A percentile compares a stretch with the other conserved stretches of the same genome.
Conservation (phyloP, 2,888 invertebrate genomes). For the Cryptocephalus moraei region DNA sequence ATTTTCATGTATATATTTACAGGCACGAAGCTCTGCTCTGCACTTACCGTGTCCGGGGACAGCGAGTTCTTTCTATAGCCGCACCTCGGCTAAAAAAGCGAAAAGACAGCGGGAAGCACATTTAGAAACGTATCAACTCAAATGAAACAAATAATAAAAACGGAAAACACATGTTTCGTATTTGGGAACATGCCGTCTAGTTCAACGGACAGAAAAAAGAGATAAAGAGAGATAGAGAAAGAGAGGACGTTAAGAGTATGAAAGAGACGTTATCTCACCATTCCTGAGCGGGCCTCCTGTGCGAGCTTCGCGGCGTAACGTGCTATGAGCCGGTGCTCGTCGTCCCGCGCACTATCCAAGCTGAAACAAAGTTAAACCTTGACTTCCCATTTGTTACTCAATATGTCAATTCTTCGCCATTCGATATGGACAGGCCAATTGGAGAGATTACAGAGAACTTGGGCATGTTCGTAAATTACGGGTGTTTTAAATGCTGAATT, state of each 20-base stretch:
- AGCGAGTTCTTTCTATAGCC: conserved; percentile 49
- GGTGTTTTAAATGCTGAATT: too few species aligned
- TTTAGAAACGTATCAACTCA: conserved; percentile 13
- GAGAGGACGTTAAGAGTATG: too few species aligned
- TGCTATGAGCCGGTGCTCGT: conserved; percentile 93
- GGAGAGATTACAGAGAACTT: neutral
- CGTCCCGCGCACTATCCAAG: conserved; percentile 52
- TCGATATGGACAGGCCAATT: neutral
- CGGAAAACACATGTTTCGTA: too few species aligned
- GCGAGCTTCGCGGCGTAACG: conserved; percentile 93
- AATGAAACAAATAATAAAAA: conserved; percentile 3
- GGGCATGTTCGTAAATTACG: too few species aligned
- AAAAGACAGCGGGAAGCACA: conserved; percentile 34
- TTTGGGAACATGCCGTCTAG: conserved; percentile 15
- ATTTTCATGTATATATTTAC: too few species aligned
- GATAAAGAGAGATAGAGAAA: conserved; percentile 7
- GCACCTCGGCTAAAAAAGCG: conserved; percentile 44
- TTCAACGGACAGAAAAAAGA: neutral
- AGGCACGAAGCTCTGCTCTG: neutral
- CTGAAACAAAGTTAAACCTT: conserved; percentile 18
- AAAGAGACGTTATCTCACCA: conserved; percentile 32
- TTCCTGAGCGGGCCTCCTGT: conserved; percentile 72
- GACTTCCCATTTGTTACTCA: too few species aligned
- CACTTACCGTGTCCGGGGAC: conserved; percentile 51
- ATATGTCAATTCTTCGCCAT: too few species aligned